Percentiles rank a stretch among this genome's conserved stretches.
phyloP scores from a whole-genome alignment of 2,113 vertebrate genomes.

The Nycticebus coucang region DNA sequence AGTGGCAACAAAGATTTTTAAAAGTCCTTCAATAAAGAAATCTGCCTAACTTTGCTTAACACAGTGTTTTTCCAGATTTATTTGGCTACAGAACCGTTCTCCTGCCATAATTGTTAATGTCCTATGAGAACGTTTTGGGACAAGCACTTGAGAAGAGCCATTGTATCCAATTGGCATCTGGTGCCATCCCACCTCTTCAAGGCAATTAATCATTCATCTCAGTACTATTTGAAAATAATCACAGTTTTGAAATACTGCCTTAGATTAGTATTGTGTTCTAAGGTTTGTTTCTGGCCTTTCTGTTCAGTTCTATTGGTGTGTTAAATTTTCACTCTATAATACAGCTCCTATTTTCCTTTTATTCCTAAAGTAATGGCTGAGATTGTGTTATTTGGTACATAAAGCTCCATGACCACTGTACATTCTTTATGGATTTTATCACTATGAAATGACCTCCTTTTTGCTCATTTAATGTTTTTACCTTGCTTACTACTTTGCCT shows the following conservation, averaged over 20 bases:
- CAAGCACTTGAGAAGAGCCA: background rate
- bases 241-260: background rate
- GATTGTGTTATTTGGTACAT: background rate
- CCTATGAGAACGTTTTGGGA: background rate
- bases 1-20: background rate
- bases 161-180: background rate
- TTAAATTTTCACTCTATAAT: background rate
- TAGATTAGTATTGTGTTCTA: background rate
- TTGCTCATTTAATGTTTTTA: constrained; percentile 27
- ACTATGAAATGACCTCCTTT: background rate
- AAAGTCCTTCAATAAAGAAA: background rate
- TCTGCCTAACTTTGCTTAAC: background rate
- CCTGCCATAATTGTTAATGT: background rate
- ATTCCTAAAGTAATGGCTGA: background rate
- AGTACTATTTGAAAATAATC: background rate
- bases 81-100: background rate
- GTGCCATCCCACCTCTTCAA: background rate
- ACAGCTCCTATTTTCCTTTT: background rate
- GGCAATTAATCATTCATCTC: background rate
- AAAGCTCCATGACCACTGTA: background rate
- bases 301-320: background rate
- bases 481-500: constrained; percentile 40
- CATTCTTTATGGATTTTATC: constrained; percentile 30
- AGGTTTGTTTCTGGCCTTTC: background rate
- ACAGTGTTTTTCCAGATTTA: background rate